Evolutionary conservation across 2,113 vertebrate species (phyloP), one percentile per base, ranked within the genome.

Genomic region (Chaetops frenatus): DNA sequence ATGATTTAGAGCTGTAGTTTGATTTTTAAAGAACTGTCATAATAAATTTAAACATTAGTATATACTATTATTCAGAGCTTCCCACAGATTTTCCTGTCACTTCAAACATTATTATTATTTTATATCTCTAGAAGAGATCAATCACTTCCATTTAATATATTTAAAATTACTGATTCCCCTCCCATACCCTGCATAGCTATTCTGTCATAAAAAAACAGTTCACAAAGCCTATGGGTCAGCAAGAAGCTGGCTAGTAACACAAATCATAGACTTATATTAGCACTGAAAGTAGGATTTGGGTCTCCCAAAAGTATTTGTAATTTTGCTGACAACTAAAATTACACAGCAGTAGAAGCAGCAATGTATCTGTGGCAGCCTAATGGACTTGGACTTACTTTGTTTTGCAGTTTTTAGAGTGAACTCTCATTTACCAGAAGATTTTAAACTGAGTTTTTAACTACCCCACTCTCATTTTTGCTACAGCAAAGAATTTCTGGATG

Each of bases 1-100:
- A 65, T 92, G 89, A 97, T 91, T 87, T 95, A 96, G 70, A 86
- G 82, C 60, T 79, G 40, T 35, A 94, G 85, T 65, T 94, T 94
- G 93, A 92, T 90, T 93, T 95, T 93, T 94, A 86, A 94, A 88
- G 64, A 78, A 36, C 31, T 95, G 86, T 93, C 92, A 90, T 93
- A 92, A 93, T 86, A 70, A 78, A 92, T 86, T 93, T 86, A 94
- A 96, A 81, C 61, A 71, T 88, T 67, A 58, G 64, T 64, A 69
- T 71, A 71, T 81, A 73, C n/a, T 93, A 65, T 93, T 83, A 81
- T 78, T 90, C 90, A 96, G 72, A 78, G 38, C 79, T 83, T 92
- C 88, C 60, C 81, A 70, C 71, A 78, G 79, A 95, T 96, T 74
- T 88, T 38, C 24, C n/a, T 94, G 93, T 67, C 86, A 95, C 53